Evolutionary conservation across 2,797 vertebrate species (phyloP).

Genomic region (Clamator glandarius): DNA sequence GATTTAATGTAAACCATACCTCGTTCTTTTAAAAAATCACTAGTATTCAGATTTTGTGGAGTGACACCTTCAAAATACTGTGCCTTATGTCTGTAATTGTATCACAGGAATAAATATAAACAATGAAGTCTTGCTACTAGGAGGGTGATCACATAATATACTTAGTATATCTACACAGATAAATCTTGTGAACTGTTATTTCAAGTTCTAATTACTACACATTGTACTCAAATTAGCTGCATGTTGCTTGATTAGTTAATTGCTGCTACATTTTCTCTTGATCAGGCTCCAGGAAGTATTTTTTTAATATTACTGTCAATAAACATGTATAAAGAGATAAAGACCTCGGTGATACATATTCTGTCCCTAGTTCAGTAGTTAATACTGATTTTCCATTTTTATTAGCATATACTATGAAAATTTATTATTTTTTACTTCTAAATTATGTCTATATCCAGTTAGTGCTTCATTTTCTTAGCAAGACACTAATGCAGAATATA

Average conservation of each 20-base stretch:
- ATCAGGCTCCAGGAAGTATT: not conserved
- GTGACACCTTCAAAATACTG: not conserved
- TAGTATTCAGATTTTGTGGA: not conserved
- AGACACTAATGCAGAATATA: not conserved
- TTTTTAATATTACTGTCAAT: not conserved
- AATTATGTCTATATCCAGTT: not conserved
- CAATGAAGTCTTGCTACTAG: not conserved
- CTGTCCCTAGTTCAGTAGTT: not conserved
- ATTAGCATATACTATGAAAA: not conserved
- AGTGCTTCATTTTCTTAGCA: not conserved
- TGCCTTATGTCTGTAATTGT: not conserved
- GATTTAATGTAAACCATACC: accelerated
- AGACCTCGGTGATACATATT: not conserved
- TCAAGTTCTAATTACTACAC: not conserved
- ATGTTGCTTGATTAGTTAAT: not conserved
- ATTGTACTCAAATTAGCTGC: not conserved
- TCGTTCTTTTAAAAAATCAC: not conserved
- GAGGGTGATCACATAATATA: not conserved
- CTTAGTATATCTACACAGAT: not conserved
- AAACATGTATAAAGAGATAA: not conserved
- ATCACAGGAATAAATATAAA: not conserved
- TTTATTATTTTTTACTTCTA: not conserved
- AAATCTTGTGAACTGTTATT: not conserved
- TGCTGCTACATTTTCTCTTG: not conserved
- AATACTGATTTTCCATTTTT: not conserved